Evolutionary conservation across 1,140 invertebrate species (phyloP).

Genomic region (Bathynomus jamesi): DNA sequence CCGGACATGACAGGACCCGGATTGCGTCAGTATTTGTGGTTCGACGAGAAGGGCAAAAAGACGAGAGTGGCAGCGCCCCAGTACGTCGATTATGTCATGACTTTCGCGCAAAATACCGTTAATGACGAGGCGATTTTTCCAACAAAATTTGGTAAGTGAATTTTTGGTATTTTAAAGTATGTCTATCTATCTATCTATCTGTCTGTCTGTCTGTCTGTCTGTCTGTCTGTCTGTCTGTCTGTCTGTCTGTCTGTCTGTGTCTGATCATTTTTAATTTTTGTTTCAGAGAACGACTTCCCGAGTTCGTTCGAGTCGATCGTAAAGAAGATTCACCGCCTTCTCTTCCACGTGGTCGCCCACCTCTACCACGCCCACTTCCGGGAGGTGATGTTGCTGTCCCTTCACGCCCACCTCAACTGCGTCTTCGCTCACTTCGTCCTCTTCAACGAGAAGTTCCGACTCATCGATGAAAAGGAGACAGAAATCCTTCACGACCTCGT

Average conservation of each 20-base stretch:
- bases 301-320: slow-evolving; percentile 87
- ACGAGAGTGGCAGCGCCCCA: slow-evolving; percentile 91
- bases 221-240: no score
- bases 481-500: slow-evolving; percentile 71
- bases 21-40: slow-evolving; percentile 83
- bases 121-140: slow-evolving; percentile 95
- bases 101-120: slow-evolving; percentile 92
- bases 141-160: slow-evolving; percentile 86
- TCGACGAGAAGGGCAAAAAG: slow-evolving; percentile 97
- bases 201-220: background rate
- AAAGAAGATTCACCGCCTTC: slow-evolving; percentile 87
- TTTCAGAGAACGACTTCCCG: slow-evolving; percentile 88
- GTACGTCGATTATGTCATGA: slow-evolving; percentile 98
- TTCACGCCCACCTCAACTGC: slow-evolving; percentile 71
- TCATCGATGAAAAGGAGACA: slow-evolving; percentile 91
- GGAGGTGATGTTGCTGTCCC: slow-evolving; percentile 80
- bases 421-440: slow-evolving; percentile 91
- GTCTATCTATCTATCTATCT: background rate
- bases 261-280: slow-evolving; percentile 28
- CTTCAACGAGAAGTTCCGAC: slow-evolving; percentile 73
- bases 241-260: no score
- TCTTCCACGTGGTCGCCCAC: slow-evolving; percentile 96
- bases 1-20: slow-evolving; percentile 85
- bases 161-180: background rate
- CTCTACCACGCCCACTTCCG: slow-evolving; percentile 96